phyloP scores from a whole-genome alignment of 2,888 invertebrate genomes.

The Agriopis marginaria region DNA sequence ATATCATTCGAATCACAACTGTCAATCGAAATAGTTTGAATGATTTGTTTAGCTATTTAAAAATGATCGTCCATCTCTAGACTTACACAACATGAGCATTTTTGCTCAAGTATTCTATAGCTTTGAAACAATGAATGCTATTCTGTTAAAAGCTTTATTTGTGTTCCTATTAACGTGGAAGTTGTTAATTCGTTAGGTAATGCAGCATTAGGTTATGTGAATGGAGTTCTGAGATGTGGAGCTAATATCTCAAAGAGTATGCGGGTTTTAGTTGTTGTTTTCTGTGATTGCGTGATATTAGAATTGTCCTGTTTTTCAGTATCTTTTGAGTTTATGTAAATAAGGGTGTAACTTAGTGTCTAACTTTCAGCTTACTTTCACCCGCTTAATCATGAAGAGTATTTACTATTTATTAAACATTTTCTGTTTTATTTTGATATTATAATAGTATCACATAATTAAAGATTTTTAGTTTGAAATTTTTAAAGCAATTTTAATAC shows the following conservation, averaged over 20 bases:
- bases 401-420: no score
- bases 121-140: constrained; percentile 51
- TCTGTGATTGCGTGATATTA: constrained; percentile 6
- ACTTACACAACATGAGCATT: constrained; percentile 53
- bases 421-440: no score
- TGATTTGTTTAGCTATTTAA: not conserved
- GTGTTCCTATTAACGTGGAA: constrained; percentile 66
- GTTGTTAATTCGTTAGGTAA: constrained; percentile 61
- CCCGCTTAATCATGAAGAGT: no score
- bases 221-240: constrained; percentile 43
- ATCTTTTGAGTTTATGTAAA: not conserved
- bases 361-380: no score
- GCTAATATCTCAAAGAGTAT: constrained; percentile 37
- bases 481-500: no score
- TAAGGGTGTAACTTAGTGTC: no score
- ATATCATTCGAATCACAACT: not conserved
- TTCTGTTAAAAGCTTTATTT: constrained; percentile 57
- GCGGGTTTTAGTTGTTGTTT: constrained; percentile 4
- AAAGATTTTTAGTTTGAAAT: no score
- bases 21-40: not conserved
- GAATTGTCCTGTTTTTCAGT: constrained; percentile 1
- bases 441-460: no score
- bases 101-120: constrained; percentile 70
- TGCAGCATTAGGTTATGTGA: constrained; percentile 44
- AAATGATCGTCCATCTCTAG: constrained; percentile 4